phyloP scores from a whole-genome alignment of 2,888 invertebrate species.

The Tanytarsus gracilentus region DNA sequence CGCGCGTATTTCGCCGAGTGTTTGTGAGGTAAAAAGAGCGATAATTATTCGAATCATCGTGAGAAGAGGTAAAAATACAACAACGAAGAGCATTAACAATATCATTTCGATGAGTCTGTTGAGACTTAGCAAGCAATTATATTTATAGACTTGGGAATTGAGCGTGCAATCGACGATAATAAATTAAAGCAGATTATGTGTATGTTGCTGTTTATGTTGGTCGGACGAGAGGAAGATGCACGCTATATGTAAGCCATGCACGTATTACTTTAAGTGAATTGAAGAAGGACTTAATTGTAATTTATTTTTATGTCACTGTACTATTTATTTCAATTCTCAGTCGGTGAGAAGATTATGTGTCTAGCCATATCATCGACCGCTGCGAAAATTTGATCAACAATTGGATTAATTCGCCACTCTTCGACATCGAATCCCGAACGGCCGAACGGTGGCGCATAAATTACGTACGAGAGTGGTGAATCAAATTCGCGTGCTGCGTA shows the following conservation, averaged over 20 bases:
- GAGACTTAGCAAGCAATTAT: conserved; percentile 11
- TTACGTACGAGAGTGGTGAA: conserved; percentile 52
- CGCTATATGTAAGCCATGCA: too few species aligned
- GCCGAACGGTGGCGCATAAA: conserved; percentile 55
- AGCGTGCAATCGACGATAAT: conserved; percentile 17
- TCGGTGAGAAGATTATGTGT: not conserved
- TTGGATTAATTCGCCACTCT: conserved; percentile 47
- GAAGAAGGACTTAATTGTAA: not conserved
- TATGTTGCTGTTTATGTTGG: not conserved
- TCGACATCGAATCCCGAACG: conserved; percentile 49
- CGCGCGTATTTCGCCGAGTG: too few species aligned
- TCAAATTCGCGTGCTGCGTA: conserved; percentile 53
- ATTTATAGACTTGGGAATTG: conserved; percentile 24
- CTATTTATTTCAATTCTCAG: not conserved
- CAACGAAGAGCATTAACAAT: not conserved
- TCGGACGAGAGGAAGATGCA: not conserved
- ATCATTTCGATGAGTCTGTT: conserved; percentile 14
- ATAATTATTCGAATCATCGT: conserved; percentile 7
- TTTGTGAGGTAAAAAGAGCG: not conserved
- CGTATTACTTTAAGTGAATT: not conserved
- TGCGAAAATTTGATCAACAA: conserved; percentile 52
- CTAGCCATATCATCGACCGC: conserved; percentile 36
- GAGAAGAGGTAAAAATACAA: not conserved
- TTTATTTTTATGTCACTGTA: not conserved
- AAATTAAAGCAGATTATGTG: conserved; percentile 14